Evolutionary conservation across 37 sponge, comb jelly and placozoan genomes (phyloP).

Genomic region (Dysidea cf. avara): DNA sequence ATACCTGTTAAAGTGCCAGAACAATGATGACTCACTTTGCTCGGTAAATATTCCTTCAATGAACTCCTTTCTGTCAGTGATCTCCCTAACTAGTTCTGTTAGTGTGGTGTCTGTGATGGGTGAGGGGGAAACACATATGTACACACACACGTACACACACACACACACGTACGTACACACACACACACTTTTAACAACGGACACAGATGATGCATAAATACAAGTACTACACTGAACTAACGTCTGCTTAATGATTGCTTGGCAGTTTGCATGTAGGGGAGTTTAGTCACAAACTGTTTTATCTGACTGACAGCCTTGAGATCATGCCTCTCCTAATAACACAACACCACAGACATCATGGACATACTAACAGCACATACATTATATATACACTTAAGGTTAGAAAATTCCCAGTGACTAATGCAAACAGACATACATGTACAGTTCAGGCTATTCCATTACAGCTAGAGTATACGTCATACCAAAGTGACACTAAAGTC

Average conservation of each 20-base stretch:
- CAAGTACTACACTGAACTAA: conserved; percentile 15
- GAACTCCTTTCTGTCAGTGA: conserved; percentile 63
- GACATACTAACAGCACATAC: not conserved
- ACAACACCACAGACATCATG: not conserved
- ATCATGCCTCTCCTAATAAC: conserved; percentile 46
- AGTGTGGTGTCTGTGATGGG: conserved; percentile 71
- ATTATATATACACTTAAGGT: not conserved
- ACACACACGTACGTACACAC: not conserved
- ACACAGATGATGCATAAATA: not conserved
- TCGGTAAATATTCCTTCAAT: conserved; percentile 65
- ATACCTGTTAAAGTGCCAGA: too few relatives aligned
- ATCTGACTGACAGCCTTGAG: conserved; percentile 87
- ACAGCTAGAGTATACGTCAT: too few relatives aligned
- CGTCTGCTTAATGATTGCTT: conserved; percentile 79
- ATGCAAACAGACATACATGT: not conserved
- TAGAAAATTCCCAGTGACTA: not conserved
- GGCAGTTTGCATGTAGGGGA: conserved; percentile 90
- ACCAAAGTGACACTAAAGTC: too few relatives aligned
- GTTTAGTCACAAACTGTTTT: conserved; percentile 92
- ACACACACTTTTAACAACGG: not conserved
- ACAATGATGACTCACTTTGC: conserved; percentile 65
- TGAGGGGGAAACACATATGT: not conserved
- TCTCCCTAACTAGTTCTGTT: conserved; percentile 77
- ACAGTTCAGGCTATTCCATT: not conserved
- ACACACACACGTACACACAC: too few relatives aligned